phyloP scores from a whole-genome alignment of 2,797 vertebrate genomes.

The Xiphorhynchus erythropygius region DNA sequence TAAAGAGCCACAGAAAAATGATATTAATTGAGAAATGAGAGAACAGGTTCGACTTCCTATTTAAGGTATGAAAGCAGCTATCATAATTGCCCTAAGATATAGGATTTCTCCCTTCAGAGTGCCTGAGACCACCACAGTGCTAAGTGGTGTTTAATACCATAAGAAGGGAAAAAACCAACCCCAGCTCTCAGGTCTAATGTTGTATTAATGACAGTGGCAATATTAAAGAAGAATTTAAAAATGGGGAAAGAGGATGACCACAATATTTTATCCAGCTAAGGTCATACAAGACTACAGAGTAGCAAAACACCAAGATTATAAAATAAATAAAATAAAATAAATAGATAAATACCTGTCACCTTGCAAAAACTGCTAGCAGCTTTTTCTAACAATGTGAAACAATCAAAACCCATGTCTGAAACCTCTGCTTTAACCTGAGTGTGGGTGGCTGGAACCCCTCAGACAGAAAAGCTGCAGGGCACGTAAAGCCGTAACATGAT shows the following conservation, averaged over 20 bases:
- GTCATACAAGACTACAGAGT: neutral
- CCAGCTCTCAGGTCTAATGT: neutral
- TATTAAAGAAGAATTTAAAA: neutral
- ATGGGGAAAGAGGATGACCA: neutral
- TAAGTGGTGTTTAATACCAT: neutral
- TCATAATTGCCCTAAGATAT: neutral
- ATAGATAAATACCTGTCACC: neutral
- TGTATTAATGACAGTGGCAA: neutral
- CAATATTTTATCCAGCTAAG: neutral
- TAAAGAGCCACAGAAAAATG: neutral
- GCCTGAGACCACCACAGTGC: neutral
- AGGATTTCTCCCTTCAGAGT: neutral
- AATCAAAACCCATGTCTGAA: neutral
- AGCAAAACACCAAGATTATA: neutral
- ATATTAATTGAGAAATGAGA: neutral
- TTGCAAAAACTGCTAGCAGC: neutral
- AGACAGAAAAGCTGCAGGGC: neutral
- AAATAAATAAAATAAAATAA: no score
- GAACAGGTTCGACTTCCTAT: neutral
- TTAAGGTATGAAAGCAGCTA: neutral
- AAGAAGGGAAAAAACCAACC: neutral
- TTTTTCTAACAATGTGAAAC: neutral
- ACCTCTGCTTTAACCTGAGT: neutral
- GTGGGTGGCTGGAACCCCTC: neutral
- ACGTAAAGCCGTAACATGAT: neutral